Base-by-base conservation (phyloP, 1,140 invertebrate species). In the Oedothorax gibbosus region DNA sequence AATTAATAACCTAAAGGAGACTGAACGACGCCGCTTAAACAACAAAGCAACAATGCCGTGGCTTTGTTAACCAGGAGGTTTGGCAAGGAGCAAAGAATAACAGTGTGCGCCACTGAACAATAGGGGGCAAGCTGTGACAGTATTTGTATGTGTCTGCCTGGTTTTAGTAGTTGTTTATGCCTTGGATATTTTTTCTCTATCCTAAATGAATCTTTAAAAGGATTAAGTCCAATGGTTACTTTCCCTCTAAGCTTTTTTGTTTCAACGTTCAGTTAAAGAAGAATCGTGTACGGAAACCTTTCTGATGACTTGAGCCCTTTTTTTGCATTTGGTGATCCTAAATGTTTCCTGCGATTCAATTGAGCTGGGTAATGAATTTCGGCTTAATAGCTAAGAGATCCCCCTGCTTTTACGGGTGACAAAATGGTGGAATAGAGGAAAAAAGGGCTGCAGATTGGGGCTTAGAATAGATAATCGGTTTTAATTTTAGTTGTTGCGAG, bases 21-120 rank as follows among this genome's bases (percentile, higher is more conserved):
- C 72, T 35, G 53, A 75, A n/a, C 57, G 72, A 75, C 72, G 72
- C 72, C 72, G 53, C 57, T 53, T 75, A 75, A 75, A 75, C 57
- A 75, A 75, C 72, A 57, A 75, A 12, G n/a, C 54, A 75, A 75
- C 72, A 75, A 75, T 75, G 18, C 53, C 54, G 71, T 53, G 20
- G 71, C 66, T 69, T 69, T n/a, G 2, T n/a, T n/a, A 71, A 71
- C 15, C 56, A 75, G 35, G 35, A 35, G 35, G 35, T 35, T 35
- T 35, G 35, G 35, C 35, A 35, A 35, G 35, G 35, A 35, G 2
- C 35, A 35, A 35, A 35, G 35, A 62, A 62, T 15, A 18, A 75
- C 54, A 56, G 72, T 53, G 53, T 57, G 53, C 6, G 57, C 57
- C 72, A 8, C 57, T 51, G 57, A 57, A 75, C 72, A 75, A 75